Conservation (phyloP, 2,888 invertebrate species). For the Leptopilina drosophilae region DNA sequence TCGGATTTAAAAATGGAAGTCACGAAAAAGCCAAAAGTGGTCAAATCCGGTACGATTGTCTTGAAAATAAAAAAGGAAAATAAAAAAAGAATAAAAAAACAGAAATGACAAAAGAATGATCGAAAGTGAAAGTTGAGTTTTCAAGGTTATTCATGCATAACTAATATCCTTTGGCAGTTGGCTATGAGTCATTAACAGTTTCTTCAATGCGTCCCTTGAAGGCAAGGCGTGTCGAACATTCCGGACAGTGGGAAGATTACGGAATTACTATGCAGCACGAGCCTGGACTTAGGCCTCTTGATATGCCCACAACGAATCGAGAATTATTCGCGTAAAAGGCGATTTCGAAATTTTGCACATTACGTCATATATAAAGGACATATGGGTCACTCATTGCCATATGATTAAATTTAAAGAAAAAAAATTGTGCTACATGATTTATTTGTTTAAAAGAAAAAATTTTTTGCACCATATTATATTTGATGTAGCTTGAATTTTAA, state of each 20-base stretch:
- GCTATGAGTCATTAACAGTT: conserved; percentile 36
- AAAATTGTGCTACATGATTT: no score
- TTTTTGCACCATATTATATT: no score
- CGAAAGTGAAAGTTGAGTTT: conserved; percentile 22
- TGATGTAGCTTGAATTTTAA: no score
- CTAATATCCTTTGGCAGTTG: conserved; percentile 34
- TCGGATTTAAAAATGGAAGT: not conserved
- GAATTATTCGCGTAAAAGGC: conserved; percentile 8
- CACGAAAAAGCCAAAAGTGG: conserved; percentile 1
- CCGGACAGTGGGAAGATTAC: conserved; percentile 39
- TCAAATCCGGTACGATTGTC: not conserved
- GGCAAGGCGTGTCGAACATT: conserved; percentile 35
- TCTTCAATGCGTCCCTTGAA: conserved; percentile 15
- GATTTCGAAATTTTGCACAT: conserved; percentile 1
- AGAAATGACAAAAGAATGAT: conserved; percentile 7
- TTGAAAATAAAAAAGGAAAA: not conserved
- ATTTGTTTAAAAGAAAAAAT: no score
- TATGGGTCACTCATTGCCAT: conserved; percentile 5
- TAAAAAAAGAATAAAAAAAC: not conserved
- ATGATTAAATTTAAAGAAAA: no score
- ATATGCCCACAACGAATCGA: conserved; percentile 21
- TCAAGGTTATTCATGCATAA: conserved; percentile 31
- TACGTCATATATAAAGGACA: not conserved
- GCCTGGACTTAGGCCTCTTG: conserved; percentile 13
- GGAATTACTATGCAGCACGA: conserved; percentile 34